Evolutionary conservation across 2,888 invertebrate genomes (phyloP).

Genomic region (Brenthis ino): DNA sequence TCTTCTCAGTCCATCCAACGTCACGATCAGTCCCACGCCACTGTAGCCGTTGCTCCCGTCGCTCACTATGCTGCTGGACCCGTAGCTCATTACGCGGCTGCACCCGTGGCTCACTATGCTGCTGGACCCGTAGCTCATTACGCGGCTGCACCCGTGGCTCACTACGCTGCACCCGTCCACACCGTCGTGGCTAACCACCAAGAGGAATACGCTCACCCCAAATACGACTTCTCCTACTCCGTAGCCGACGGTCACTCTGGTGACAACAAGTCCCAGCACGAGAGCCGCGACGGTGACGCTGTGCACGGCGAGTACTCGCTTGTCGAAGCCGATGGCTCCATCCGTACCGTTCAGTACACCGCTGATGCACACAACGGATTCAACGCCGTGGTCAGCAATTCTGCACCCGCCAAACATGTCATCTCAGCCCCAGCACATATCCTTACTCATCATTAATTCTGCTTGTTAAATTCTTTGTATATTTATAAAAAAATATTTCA

Average conservation of each 20-base stretch:
- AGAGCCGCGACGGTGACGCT: slow-evolving; percentile 50
- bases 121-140: slow-evolving; percentile 52
- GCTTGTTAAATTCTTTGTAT: background rate
- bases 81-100: slow-evolving; percentile 36
- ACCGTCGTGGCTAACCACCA: slow-evolving; percentile 52
- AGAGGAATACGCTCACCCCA: slow-evolving; percentile 70
- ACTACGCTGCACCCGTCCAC: slow-evolving; percentile 57
- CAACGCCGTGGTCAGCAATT: slow-evolving; percentile 68
- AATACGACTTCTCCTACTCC: slow-evolving; percentile 81
- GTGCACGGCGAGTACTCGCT: slow-evolving; percentile 74
- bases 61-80: slow-evolving; percentile 47
- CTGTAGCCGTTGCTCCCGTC: slow-evolving; percentile 48
- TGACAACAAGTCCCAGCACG: slow-evolving; percentile 75
- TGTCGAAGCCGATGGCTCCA: slow-evolving; percentile 78
- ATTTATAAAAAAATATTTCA: no score
- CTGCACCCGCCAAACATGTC: slow-evolving; percentile 49
- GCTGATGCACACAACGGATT: slow-evolving; percentile 78
- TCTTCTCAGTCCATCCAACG: slow-evolving; percentile 67
- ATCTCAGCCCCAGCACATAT: slow-evolving; percentile 47
- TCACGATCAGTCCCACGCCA: slow-evolving; percentile 59
- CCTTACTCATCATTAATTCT: slow-evolving; percentile 66
- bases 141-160: slow-evolving; percentile 48
- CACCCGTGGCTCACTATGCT: slow-evolving; percentile 49
- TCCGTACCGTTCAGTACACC: slow-evolving; percentile 79
- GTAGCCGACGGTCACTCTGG: slow-evolving; percentile 81